These are phyloP conservation scores for Steinernema khuongi DNA, from an alignment of 1,140 invertebrate genomes.

Conservation along the genomic window DNA sequence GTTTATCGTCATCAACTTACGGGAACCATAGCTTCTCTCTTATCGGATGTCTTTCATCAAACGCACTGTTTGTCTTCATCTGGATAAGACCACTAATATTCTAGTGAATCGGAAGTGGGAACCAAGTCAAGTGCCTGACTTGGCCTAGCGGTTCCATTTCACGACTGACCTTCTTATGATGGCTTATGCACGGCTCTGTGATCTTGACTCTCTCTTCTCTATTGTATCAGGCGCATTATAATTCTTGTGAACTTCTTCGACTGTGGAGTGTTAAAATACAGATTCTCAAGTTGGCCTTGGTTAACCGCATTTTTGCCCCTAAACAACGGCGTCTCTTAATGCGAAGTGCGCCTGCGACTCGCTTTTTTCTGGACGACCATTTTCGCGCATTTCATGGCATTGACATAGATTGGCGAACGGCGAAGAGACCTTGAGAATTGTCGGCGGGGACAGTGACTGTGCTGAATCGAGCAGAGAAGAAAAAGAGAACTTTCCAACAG, in stretches of 20 bases:
- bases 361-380: not conserved
- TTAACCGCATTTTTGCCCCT: no score
- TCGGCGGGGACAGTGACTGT: no score
- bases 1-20: not conserved
- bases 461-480: not conserved
- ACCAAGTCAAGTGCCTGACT: not conserved
- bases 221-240: not conserved
- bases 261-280: not conserved
- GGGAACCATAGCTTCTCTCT: conserved; percentile 10
- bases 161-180: not conserved
- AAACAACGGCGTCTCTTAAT: not conserved
- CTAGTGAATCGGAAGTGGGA: not conserved
- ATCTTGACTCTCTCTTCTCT: conserved; percentile 6
- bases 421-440: conserved; percentile 7
- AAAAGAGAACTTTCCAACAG: not conserved
- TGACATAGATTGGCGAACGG: conserved; percentile 1
- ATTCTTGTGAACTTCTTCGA: not conserved
- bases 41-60: not conserved
- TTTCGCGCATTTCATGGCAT: not conserved
- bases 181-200: not conserved
- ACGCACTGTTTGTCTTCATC: not conserved
- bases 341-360: not conserved
- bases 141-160: not conserved
- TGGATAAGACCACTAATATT: not conserved
- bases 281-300: no score